These are phyloP conservation scores for Urocolius indicus DNA, from an alignment of 2,113 vertebrate species.

Conservation along the genomic window DNA sequence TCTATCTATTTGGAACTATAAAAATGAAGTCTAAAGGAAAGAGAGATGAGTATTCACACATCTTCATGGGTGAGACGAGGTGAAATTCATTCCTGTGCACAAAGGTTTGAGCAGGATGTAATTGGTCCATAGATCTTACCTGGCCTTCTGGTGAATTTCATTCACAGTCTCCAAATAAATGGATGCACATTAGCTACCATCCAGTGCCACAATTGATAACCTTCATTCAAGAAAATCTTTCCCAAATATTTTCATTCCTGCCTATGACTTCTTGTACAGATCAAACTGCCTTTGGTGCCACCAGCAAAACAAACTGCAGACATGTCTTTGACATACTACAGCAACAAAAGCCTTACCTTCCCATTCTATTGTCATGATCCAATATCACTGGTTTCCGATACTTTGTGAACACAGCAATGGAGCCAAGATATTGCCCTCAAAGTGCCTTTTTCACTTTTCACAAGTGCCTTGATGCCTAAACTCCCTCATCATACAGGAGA, in stretches of 20 bases:
- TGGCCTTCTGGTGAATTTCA: constrained; percentile 1
- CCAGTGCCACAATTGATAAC: background rate
- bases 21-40: constrained; percentile 32
- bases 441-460: background rate
- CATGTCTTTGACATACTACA: rapidly evolving
- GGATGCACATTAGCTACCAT: background rate
- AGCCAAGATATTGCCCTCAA: background rate
- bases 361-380: background rate
- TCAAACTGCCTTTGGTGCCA: background rate
- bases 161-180: background rate
- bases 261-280: background rate
- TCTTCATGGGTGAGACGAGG: background rate
- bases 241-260: background rate
- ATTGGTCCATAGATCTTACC: background rate
- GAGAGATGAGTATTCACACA: background rate
- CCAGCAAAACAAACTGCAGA: background rate
- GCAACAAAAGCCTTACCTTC: background rate
- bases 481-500: background rate
- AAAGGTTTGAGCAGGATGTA: constrained; percentile 5
- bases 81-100: constrained; percentile 4
- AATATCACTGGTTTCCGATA: background rate
- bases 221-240: background rate
- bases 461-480: background rate
- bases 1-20: background rate
- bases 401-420: background rate